Evolutionary conservation across 2,113 vertebrate genomes (phyloP).

Genomic region (Podilymbus podiceps): DNA sequence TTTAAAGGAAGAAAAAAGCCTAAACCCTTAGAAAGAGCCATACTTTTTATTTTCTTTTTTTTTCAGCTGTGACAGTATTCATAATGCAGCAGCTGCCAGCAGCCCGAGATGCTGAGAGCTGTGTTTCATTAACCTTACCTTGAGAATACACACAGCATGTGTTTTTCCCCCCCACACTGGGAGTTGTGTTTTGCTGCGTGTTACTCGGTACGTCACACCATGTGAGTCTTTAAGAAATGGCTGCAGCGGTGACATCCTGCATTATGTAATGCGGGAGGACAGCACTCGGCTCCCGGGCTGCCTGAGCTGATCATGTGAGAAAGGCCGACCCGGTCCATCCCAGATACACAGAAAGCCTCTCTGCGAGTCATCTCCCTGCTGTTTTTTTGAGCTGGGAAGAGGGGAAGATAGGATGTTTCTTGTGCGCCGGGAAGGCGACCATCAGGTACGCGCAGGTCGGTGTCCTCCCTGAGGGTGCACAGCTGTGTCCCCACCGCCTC

Average conservation of each 20-base stretch:
- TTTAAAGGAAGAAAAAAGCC: not conserved
- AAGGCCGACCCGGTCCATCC: not conserved
- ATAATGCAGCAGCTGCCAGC: constrained; percentile 8
- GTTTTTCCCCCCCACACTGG: not conserved
- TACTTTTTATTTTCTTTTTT: not conserved
- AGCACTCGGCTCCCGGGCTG: not conserved
- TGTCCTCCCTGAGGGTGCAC: not conserved
- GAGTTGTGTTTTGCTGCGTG: not conserved
- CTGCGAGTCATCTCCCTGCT: not conserved
- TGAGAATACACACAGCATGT: not conserved
- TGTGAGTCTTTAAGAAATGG: not conserved
- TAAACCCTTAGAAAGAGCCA: not conserved
- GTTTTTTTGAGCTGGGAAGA: not conserved
- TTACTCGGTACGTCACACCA: not conserved
- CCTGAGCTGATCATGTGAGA: not conserved
- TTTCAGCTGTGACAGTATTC: not conserved
- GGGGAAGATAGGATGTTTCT: not conserved
- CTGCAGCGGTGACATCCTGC: constrained; percentile 24
- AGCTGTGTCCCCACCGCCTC: fast-evolving
- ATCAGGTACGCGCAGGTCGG: not conserved
- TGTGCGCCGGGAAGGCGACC: not conserved
- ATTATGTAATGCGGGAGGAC: not conserved
- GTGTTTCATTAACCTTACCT: constrained; percentile 29
- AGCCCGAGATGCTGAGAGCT: constrained; percentile 16
- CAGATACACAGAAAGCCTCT: not conserved